Percentiles rank a stretch among this genome's conserved stretches.
phyloP scores from a whole-genome alignment of 2,113 vertebrate genomes.

The Apeltes quadracus region DNA sequence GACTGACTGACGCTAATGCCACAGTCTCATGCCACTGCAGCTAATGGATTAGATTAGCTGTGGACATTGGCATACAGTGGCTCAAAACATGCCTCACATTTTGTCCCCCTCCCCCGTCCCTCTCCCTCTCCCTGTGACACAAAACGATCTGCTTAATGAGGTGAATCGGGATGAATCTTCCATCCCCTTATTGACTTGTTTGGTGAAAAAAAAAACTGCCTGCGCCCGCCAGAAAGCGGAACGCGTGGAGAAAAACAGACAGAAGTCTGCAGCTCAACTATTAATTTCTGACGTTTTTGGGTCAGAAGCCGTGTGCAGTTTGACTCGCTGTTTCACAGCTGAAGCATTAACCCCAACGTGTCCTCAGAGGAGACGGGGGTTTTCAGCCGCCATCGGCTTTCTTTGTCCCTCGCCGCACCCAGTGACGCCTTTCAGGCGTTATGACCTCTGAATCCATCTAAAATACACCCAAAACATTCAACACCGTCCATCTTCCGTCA shows the following conservation, averaged over 20 bases:
- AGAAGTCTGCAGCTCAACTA: neutral
- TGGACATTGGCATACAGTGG: constrained; percentile 17
- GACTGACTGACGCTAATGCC: constrained; percentile 40
- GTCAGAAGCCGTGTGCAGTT: constrained; percentile 38
- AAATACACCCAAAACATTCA: constrained; percentile 58
- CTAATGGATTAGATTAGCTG: constrained; percentile 35
- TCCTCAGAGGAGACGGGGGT: constrained; percentile 20
- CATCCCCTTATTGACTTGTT: neutral
- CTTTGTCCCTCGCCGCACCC: constrained; percentile 30
- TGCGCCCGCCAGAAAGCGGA: neutral
- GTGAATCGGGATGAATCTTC: constrained; percentile 5
- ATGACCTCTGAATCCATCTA: constrained; percentile 41
- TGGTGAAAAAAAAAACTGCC: neutral
- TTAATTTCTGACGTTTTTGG: constrained; percentile 51
- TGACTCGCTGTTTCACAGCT: constrained; percentile 37
- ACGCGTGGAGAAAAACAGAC: neutral
- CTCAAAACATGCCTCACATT: neutral
- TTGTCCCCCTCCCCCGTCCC: neutral
- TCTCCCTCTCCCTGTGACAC: neutral
- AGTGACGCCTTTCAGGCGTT: constrained; percentile 28
- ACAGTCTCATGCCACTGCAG: constrained; percentile 25
- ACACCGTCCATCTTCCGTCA: constrained; percentile 20
- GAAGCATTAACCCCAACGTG: constrained; percentile 44
- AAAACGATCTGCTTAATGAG: constrained; percentile 3
- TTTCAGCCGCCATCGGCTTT: constrained; percentile 22